Base-by-base conservation (phyloP, 2,888 invertebrate species). In the Lypha dubia region DNA sequence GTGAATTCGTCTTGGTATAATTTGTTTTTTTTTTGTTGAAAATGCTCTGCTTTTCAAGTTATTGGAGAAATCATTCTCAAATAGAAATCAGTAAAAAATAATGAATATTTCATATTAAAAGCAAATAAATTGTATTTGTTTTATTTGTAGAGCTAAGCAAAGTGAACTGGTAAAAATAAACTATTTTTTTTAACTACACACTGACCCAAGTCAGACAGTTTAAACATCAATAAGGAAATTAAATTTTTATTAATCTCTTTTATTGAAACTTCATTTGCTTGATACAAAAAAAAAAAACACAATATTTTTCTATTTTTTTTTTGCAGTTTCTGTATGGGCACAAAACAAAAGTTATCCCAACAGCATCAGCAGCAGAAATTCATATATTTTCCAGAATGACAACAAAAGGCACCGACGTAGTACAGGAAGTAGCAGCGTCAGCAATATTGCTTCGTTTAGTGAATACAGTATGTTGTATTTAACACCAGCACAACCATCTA, bases 401-500 rank as follows among this genome's bases (percentile, higher is more conserved):
- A 68, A 13, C 35, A 70, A 68, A 51, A 82, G 77, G 46, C 70
- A 79, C 28, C 73, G 71, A 28, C 80, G 79, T 60, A 67, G 44
- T 24, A 70, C 58, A 53, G 73, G 77, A 77, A 77, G 46, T 58
- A 75, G 70, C 15, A 76, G 46, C 49, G 38, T 20, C 41, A 74
- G 51, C 38, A 82, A 38, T 70, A 51, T 71, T 56, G 68, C 38
- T 9, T 44, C 65, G 51, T 35, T 49, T 76, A 71, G 75, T 17
- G 71, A 68, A 53, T 79, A 84, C 76, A 63, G 63, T 62, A 38
- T 82, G 58, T 71, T 85, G 38, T 75, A 63, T 44, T 89, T 92
- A 56, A 90, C 90, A 58, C 92, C 92, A 44, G 89, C 77, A 1
- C 71, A 79, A 22, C 84, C 81, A 44, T 81, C 84, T 38, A 81